phyloP scores from a whole-genome alignment of 2,797 vertebrate species.

The Coregonus sp. region DNA sequence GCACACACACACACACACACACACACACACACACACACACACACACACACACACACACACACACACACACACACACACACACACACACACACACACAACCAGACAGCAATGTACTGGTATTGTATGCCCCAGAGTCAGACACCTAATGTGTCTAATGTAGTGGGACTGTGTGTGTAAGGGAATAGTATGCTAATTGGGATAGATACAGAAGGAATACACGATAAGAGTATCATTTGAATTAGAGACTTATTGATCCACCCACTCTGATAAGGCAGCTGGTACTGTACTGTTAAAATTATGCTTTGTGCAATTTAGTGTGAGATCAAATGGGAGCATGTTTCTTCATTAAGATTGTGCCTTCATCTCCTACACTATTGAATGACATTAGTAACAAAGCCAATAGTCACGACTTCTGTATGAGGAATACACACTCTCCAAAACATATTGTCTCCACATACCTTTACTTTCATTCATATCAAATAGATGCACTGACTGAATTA shows the following conservation, averaged over 20 bases:
- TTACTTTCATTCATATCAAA: no score
- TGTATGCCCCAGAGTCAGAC: no score
- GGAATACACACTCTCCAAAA: not conserved
- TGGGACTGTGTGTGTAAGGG: slow-evolving; percentile 19
- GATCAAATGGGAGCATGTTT: not conserved
- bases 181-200: slow-evolving; percentile 16
- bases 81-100: no score
- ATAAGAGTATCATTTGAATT: slow-evolving; percentile 25
- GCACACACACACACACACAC: no score
- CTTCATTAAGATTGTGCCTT: not conserved
- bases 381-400: not conserved
- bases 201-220: slow-evolving; percentile 17
- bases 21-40: not conserved
- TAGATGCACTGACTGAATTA: no score
- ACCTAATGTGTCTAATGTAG: not conserved
- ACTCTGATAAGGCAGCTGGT: not conserved
- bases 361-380: not conserved
- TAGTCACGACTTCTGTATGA: no score
- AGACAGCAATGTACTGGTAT: no score
- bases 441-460: not conserved
- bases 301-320: slow-evolving; percentile 4
- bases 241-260: not conserved
- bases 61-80: no score
- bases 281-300: not conserved
- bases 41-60: not conserved